Base-by-base conservation (phyloP, 2,797 vertebrate genomes). In the Rhinoraja longicauda region DNA sequence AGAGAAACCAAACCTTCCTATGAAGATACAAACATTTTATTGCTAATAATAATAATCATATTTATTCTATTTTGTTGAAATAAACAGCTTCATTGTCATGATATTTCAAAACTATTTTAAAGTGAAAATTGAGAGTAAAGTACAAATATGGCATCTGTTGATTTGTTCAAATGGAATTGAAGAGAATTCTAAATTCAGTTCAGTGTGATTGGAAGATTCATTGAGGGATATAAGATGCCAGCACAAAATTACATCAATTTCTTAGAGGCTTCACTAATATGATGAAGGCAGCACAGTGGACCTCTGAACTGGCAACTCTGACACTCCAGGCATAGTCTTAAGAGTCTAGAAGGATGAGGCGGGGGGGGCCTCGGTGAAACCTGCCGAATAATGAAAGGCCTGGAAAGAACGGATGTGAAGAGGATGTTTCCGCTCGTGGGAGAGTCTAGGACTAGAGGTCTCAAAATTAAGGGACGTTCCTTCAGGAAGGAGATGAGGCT, bases 1-100 rank as follows among this genome's bases (percentile, higher is more conserved):
- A 99, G 97, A 95, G 97, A 96, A 93, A 97, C 95, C 93, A 99
- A 97, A 93, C 95, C 96, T 95, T 97, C 98, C 98, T 99, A 12
- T 59, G 24, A 59, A 93, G 26, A 70, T 10, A 72, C 29, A 93
- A 62, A 8, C 19, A 21, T 39, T 93, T 93, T 36, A 36, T 93
- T 64, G 19, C 24, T 81, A 93, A 93, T 67, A 62, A 93, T 91
- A 17, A 67, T 67, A 45, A 67, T 67, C 36, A 70, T 64, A 91
- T 45, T 91, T 12, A 72, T 72, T 72, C 36, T 19, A 72, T 53
- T 29, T 72, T 1, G 12, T 1, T 73, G 39, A 73, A 6, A 26
- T 12, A 53, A 92, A 75, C 21, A 17, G 70, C 24, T 75, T 92
- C 21, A 24, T 72, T n/a, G 15, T 1, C 21, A 13, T 84, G 53